Base-by-base conservation (phyloP, 2,888 invertebrate species). In the Terebella lapidaria region DNA sequence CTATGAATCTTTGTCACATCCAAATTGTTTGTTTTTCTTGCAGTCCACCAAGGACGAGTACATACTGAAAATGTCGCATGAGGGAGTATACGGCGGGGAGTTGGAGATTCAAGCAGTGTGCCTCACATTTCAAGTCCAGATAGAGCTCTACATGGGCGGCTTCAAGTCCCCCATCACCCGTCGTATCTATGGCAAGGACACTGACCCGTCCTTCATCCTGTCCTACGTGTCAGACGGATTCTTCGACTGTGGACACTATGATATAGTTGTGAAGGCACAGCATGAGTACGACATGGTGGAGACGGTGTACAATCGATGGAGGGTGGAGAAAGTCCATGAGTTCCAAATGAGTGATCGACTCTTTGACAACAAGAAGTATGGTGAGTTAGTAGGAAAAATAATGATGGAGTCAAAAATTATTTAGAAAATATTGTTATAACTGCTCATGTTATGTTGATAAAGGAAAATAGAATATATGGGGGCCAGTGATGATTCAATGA, bases 181-280 rank as follows among this genome's bases (percentile, higher is more conserved):
- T 10, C 20, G 54, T 10, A 26, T 28, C 22, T 62, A 62, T 42
- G 59, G 62, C 10, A 22, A 27, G 25, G 5, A 4, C 20, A 4
- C 5, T 10, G 5, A 2, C 26, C 26, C 10, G 3, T 3, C 2
- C 4, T 26, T 62, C 25, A 28, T 42, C 1, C 53, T 62, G 25
- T 20, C 54, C 18, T 62, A 59, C 30, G 53, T 59, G 2, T 56
- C 56, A 3, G 60, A 60, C 42, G 60, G 63, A 1, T 18, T 25
- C 22, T 27, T 49, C 29, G 64, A 64, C 47, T n/a, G 54, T 26
- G 64, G 61, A 2, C 64, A 64, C 29, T 64, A 64, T 52, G 64
- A 64, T 52, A 45, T 64, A 24, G 59, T 59, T 18, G 56, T 64
- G 46, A 46, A 20, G 22, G 24, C 53, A 18, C 3, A 2, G 27